Base-by-base conservation (phyloP, 2,113 vertebrate genomes). In the Lontra canadensis region DNA sequence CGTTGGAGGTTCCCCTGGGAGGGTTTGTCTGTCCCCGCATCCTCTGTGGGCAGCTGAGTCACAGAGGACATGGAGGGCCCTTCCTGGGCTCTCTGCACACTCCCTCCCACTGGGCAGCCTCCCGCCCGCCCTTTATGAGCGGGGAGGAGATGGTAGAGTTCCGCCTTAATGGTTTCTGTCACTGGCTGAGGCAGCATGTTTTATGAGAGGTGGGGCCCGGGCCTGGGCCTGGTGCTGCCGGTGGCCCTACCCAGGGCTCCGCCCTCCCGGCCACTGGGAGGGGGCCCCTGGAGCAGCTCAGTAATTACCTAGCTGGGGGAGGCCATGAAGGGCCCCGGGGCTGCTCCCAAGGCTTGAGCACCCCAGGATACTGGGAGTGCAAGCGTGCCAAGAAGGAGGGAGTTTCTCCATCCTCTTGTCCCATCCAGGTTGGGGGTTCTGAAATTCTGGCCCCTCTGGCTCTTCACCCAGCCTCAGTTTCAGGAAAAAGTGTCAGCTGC, bases 121-220 rank as follows among this genome's bases (percentile, higher is more conserved):
- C 96, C 98, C 87, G 94, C 97, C 18, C 61, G 94, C 96, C 23
- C 98, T 99, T 99, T 98, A 98, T 96, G 98, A 98, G 98, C 6
- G 96, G 99, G 99, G 99, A 97, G 99, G 98, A 98, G 98, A 97
- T 47, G 5, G 87, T 78, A 97, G 96, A 94, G 99, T 98, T 98
- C 98, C 98, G 96, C 99, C 99, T 98, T 98, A 99, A 98, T 99
- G 99, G 98, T 99, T 99, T 99, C 99, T 99, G 99, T 99, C 98
- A 98, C 99, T 81, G 98, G 98, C 98, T 98, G 99, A 67, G 98
- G 98, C 98, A 98, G 99, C 99, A 97, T 99, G 99, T 99, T 99
- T 99, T 99, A 99, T 73, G 98, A 98, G 95, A 98, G 99, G 99
- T 83, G 99, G 98, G 99, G 99, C 98, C 49, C 92, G 71, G 97